These are phyloP conservation scores for Nymphalis c-album DNA, from an alignment of 2,888 invertebrate species.

Conservation along the genomic window DNA sequence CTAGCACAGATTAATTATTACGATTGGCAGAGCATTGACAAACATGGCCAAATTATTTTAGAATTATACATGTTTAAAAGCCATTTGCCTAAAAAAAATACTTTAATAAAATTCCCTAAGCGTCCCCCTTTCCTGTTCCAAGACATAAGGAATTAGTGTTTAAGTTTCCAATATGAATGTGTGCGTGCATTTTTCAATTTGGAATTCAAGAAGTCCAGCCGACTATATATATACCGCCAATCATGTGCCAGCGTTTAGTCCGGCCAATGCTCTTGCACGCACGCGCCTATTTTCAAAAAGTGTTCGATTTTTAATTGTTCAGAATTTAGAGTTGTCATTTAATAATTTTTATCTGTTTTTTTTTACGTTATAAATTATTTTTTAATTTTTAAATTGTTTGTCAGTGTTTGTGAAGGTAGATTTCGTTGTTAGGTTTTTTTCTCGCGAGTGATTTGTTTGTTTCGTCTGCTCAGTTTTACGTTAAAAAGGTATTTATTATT, in stretches of 20 bases:
- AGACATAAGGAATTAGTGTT: constrained; percentile 1
- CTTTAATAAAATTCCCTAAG: background rate
- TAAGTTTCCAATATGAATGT: constrained; percentile 4
- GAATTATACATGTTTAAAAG: no score
- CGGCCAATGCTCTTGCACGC: constrained; percentile 49
- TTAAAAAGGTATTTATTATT: constrained; percentile 1
- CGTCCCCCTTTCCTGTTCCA: background rate
- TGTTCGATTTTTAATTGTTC: constrained; percentile 39
- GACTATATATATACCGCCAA: constrained; percentile 57
- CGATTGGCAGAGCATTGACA: no score
- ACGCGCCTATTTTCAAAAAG: constrained; percentile 47
- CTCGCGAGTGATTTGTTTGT: constrained; percentile 4
- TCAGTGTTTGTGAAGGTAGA: background rate
- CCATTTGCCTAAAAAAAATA: background rate
- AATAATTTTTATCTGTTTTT: constrained; percentile 9
- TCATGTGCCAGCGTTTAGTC: constrained; percentile 58
- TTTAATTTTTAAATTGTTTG: background rate
- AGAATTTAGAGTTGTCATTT: constrained; percentile 2
- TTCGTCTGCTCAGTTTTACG: background rate
- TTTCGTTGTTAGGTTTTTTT: constrained; percentile 7
- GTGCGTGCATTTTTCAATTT: constrained; percentile 35
- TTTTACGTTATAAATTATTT: background rate
- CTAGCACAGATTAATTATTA: no score
- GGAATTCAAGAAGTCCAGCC: constrained; percentile 35
- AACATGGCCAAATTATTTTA: no score